These are phyloP conservation scores for rabbit (Oryctolagus cuniculus) DNA, from an alignment of 2,113 vertebrate species.

Conservation along the genomic window DNA sequence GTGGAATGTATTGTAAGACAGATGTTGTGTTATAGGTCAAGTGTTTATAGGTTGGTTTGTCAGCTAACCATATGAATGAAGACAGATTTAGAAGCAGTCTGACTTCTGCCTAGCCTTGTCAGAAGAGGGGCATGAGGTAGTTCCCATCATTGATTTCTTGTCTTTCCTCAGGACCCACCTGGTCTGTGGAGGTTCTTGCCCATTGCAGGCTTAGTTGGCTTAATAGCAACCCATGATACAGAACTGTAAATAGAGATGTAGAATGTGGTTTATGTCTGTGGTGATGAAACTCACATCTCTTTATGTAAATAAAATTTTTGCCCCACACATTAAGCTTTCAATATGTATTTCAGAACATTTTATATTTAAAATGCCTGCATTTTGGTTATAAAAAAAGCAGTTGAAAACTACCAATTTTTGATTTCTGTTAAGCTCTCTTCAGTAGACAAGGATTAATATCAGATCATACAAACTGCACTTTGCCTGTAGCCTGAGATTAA, in stretches of 20 bases:
- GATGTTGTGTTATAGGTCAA: background rate
- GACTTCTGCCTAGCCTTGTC: background rate
- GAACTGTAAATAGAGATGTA: slow-evolving; percentile 30
- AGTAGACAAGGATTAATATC: background rate
- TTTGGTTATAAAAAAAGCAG: slow-evolving; percentile 39
- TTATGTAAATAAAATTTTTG: slow-evolving; percentile 34
- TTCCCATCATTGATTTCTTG: background rate
- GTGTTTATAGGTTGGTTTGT: background rate
- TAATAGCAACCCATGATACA: background rate
- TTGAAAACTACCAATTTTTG: slow-evolving; percentile 33
- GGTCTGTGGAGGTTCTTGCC: background rate
- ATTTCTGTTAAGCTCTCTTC: background rate
- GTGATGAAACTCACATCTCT: slow-evolving; percentile 17
- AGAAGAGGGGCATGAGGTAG: background rate
- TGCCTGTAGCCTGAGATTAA: background rate
- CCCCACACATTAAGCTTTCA: slow-evolving; percentile 46
- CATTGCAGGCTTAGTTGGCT: background rate
- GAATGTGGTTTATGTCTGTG: slow-evolving; percentile 51
- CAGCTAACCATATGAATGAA: background rate
- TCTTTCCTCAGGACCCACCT: background rate
- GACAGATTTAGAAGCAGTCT: background rate
- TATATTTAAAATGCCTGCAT: slow-evolving; percentile 40
- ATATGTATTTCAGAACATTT: slow-evolving; percentile 51
- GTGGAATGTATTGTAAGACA: background rate
- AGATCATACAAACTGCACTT: background rate